Percentiles rank a stretch among this genome's conserved stretches.
Conservation (phyloP, 2,888 invertebrate species). For the Perizoma flavofasciatum region DNA sequence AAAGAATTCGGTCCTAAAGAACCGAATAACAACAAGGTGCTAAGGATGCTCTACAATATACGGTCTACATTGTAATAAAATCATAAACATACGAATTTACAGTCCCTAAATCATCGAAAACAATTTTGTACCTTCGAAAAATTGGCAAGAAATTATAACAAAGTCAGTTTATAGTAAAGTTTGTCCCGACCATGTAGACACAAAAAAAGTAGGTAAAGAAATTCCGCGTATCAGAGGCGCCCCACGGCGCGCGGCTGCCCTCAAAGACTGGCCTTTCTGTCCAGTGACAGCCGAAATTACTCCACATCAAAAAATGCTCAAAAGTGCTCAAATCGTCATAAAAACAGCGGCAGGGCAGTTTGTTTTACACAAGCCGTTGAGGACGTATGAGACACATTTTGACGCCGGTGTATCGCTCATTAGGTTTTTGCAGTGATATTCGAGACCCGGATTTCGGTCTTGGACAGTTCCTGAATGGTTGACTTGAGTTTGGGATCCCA, state of each 20-base stretch:
- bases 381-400: conserved; percentile 66
- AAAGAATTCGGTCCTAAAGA: too few species aligned
- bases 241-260: conserved; percentile 70
- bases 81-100: conserved; percentile 4
- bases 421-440: conserved; percentile 42
- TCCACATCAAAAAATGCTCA: conserved; percentile 59
- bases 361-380: conserved; percentile 74
- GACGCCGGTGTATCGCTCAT: conserved; percentile 57
- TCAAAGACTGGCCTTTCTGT: conserved; percentile 64
- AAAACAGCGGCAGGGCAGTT: conserved; percentile 65
- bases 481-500: too few species aligned
- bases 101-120: conserved; percentile 7
- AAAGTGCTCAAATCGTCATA: conserved; percentile 37
- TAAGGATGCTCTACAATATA: not conserved
- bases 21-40: too few species aligned
- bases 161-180: conserved; percentile 40
- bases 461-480: conserved; percentile 6
- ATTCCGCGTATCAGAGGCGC: conserved; percentile 71
- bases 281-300: conserved; percentile 79
- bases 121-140: conserved; percentile 22
- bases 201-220: conserved; percentile 68
- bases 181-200: conserved; percentile 42
- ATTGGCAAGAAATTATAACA: conserved; percentile 39
- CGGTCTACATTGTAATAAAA: conserved; percentile 1
- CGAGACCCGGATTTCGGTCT: conserved; percentile 35